Conservation (phyloP, 2,888 invertebrate genomes). For the Troides helena region DNA sequence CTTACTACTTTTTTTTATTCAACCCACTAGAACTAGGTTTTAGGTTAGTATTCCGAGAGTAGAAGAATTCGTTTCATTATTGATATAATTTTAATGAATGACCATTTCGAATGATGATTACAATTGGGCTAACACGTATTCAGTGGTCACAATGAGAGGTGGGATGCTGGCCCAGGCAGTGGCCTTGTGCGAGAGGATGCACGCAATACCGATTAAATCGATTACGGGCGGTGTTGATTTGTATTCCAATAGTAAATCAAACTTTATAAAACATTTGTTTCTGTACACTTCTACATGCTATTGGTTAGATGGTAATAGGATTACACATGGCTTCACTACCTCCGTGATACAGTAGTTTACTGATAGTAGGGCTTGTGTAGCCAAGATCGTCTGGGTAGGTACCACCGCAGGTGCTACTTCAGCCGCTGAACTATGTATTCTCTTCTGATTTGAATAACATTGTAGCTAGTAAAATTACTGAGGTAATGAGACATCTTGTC, state of each 20-base stretch:
- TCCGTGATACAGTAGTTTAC: too few species aligned
- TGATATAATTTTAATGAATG: not conserved
- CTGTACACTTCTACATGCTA: not conserved
- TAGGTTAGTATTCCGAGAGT: not conserved
- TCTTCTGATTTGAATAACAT: too few species aligned
- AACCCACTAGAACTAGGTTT: too few species aligned
- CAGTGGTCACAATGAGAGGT: conserved; percentile 34
- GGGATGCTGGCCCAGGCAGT: conserved; percentile 34
- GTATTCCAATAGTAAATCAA: conserved; percentile 4
- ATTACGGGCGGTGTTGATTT: conserved; percentile 5
- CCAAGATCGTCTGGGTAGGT: too few species aligned
- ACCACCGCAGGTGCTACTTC: too few species aligned
- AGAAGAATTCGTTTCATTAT: not conserved
- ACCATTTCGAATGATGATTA: conserved; percentile 6
- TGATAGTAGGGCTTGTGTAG: too few species aligned
- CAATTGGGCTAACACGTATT: conserved; percentile 31
- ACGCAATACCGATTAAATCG: conserved; percentile 36
- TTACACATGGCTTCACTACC: too few species aligned
- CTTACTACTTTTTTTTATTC: too few species aligned
- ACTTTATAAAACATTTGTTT: not conserved
- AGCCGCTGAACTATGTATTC: too few species aligned
- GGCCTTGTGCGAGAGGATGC: conserved; percentile 51
- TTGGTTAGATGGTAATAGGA: too few species aligned
- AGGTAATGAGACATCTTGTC: too few species aligned
- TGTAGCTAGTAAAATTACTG: too few species aligned